Conservation (phyloP, 1,140 invertebrate species). For the Nixonia krombeini region DNA sequence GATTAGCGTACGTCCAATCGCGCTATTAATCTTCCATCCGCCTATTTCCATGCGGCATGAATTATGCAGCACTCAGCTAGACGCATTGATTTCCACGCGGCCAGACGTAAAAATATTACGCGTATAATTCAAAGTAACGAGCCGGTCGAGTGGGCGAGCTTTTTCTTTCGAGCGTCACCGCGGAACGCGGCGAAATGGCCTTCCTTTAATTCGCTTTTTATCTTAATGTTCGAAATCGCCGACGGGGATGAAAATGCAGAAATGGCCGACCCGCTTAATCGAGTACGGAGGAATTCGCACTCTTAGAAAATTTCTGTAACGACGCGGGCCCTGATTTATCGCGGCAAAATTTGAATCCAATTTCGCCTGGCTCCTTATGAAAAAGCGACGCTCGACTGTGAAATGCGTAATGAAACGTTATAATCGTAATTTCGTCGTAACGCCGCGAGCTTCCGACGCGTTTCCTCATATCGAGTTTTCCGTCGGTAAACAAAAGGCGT, state of each 20-base stretch:
- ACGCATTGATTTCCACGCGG: constrained; percentile 63
- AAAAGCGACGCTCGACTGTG: no score
- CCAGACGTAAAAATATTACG: constrained; percentile 66
- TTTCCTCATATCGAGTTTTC: constrained; percentile 18
- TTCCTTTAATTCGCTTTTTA: constrained; percentile 58
- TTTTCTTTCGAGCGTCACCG: constrained; percentile 24
- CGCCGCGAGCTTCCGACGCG: no score
- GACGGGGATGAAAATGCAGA: constrained; percentile 26
- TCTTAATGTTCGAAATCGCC: constrained; percentile 37
- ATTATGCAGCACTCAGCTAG: constrained; percentile 62
- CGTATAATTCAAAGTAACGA: constrained; percentile 70
- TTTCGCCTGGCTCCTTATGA: neutral
- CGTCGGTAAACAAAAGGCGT: constrained; percentile 13
- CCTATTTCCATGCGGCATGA: constrained; percentile 59
- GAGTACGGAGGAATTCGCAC: constrained; percentile 23
- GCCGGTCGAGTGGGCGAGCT: constrained; percentile 28
- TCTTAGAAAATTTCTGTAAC: constrained; percentile 22
- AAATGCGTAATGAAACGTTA: no score
- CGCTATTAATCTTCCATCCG: constrained; percentile 66
- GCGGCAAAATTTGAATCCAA: constrained; percentile 3
- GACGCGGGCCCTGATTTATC: constrained; percentile 10
- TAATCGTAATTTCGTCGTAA: no score
- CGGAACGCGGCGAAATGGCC: constrained; percentile 39
- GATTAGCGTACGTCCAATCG: constrained; percentile 61
- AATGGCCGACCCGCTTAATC: constrained; percentile 35